Conservation (phyloP, 2,797 vertebrate species). For the Mormyrops boulengeri region DNA sequence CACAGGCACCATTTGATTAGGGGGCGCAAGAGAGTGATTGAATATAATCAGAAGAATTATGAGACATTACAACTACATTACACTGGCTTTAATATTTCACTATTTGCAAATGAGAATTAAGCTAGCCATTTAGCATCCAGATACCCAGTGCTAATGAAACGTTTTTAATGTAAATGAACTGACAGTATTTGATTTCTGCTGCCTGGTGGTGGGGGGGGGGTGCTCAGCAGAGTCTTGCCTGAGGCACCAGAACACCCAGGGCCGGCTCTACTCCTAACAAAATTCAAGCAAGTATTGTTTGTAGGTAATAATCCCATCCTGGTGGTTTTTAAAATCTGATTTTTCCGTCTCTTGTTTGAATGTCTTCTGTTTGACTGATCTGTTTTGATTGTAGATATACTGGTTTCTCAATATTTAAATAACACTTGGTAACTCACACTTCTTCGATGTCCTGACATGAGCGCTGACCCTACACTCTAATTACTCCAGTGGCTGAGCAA, state of each 20-base stretch:
- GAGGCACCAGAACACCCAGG: background rate
- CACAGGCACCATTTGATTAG: background rate
- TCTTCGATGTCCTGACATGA: background rate
- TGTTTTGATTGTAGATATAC: background rate
- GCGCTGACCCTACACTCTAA: background rate
- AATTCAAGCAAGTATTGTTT: background rate
- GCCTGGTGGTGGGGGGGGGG: background rate
- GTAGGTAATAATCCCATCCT: background rate
- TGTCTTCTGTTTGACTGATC: background rate
- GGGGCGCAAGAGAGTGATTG: background rate
- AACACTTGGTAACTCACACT: background rate
- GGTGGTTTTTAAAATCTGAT: background rate
- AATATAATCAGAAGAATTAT: background rate
- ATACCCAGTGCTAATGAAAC: background rate
- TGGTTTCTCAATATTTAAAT: background rate
- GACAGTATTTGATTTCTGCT: background rate
- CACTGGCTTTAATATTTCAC: background rate
- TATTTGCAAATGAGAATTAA: background rate
- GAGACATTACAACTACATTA: background rate
- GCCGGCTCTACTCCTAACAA: background rate
- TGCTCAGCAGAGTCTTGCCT: background rate
- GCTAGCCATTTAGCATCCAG: background rate
- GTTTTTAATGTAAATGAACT: background rate
- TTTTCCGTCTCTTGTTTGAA: background rate
- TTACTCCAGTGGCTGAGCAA: background rate